Evolutionary conservation across 2,888 invertebrate genomes (phyloP).

Genomic region (Listrodromus nycthemerus): DNA sequence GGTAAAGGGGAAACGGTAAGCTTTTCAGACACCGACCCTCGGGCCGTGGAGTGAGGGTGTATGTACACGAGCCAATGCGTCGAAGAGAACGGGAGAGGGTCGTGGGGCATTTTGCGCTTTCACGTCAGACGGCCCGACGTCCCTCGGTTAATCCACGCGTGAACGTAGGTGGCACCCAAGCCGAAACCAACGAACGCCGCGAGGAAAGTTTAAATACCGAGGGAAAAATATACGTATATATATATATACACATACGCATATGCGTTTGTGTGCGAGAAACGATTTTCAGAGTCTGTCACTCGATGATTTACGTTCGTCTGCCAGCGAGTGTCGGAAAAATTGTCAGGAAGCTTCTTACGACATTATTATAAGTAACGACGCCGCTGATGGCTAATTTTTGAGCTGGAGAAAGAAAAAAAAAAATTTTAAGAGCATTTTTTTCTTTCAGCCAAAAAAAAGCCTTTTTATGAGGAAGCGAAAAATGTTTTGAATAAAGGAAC

Average conservation of each 20-base stretch:
- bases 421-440: no score
- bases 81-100: slow-evolving; percentile 14
- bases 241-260: no score
- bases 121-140: slow-evolving; percentile 15
- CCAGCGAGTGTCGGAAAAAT: slow-evolving; percentile 48
- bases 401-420: not conserved
- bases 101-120: slow-evolving; percentile 11
- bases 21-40: slow-evolving; percentile 45
- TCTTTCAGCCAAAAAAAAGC: not conserved
- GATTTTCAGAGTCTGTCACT: slow-evolving; percentile 71
- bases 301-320: slow-evolving; percentile 73
- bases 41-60: slow-evolving; percentile 3
- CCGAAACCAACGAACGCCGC: slow-evolving; percentile 36
- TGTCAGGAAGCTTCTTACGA: slow-evolving; percentile 50
- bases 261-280: slow-evolving; percentile 60
- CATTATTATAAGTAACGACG: slow-evolving; percentile 56
- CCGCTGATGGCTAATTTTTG: slow-evolving; percentile 31
- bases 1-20: slow-evolving; percentile 4
- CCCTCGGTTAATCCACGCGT: slow-evolving; percentile 31
- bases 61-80: slow-evolving; percentile 15
- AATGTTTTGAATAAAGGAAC: no score
- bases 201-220: not conserved
- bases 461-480: no score
- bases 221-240: slow-evolving; percentile 9
- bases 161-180: slow-evolving; percentile 9